Evolutionary conservation across 1,140 invertebrate species (phyloP), one percentile per base, ranked within the genome.

Genomic region (Zaprionus africanus): DNA sequence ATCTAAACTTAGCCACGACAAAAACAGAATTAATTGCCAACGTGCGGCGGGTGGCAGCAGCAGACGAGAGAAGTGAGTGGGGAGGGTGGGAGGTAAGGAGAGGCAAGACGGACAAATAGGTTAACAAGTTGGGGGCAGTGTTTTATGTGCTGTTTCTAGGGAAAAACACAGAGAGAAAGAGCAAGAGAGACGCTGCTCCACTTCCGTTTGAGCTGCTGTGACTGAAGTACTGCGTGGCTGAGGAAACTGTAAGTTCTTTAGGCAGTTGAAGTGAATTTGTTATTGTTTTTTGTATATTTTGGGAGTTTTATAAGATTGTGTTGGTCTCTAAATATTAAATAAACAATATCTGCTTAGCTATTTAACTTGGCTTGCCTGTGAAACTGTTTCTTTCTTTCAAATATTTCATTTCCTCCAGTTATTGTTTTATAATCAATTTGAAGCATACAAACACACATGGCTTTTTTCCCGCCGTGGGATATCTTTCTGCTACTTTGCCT

Each of bases 11-110:
- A 7, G 43, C 11, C 34, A 59, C 38, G 28, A 57, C 51, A 64
- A 63, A 59, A 71, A 51, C 5, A 56, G 2, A 77, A 77, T 77
- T 73, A 77, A 77, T 77, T 77, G 53, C 75, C 70, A 77, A 73
- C 60, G 53, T 51, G 60, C 67, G 66, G 73, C 54, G 38, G 61
- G 46, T 19, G 38, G 26, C 17, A 43, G 64, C 61, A 67, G 41
- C 41, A 46, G 41, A 4, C 15, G 13, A 34, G 31, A 34, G 31
- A 11, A 9, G 9, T 11, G 31, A 34, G 36, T 2, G 13, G 41
- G 41, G 2, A 7, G 15, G 5, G 41, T 5, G 17, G 41, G 1
- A 43, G 15, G 5, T n/a, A 6, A 43, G n/a, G 1, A 43, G 41
- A 7, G 7, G n/a, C 6, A 7, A n/a, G 41, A 53, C 64, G 56